Evolutionary conservation across 2,888 invertebrate species (phyloP).

Genomic region (Uloborus plumipes): DNA sequence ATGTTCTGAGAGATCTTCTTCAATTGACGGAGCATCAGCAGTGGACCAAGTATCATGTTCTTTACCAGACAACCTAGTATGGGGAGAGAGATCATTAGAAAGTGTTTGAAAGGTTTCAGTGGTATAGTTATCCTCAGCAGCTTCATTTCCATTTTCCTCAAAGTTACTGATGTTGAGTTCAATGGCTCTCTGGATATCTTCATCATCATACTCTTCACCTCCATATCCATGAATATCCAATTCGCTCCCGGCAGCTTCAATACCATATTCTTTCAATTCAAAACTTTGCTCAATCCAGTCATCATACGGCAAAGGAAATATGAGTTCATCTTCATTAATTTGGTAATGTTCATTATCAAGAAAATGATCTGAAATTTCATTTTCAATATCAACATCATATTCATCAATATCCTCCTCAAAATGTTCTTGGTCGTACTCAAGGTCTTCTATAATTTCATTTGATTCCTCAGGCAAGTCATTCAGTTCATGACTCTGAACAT

Average conservation of each 20-base stretch:
- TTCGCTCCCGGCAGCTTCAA: constrained; percentile 39
- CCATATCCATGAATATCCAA: constrained; percentile 35
- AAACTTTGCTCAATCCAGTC: constrained; percentile 58
- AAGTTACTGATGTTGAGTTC: constrained; percentile 48
- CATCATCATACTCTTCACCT: constrained; percentile 33
- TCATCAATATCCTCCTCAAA: not conserved
- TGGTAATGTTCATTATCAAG: constrained; percentile 29
- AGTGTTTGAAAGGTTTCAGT: constrained; percentile 48
- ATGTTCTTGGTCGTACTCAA: not conserved
- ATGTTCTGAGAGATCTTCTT: constrained; percentile 36
- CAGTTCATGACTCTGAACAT: not conserved
- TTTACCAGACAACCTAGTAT: constrained; percentile 30
- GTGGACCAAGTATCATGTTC: constrained; percentile 56
- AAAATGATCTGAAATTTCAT: constrained; percentile 8
- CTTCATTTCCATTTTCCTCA: constrained; percentile 30
- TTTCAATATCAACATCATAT: constrained; percentile 4
- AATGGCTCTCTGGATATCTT: constrained; percentile 56
- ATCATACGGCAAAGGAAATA: constrained; percentile 48
- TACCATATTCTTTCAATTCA: constrained; percentile 57
- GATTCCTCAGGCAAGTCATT: not conserved
- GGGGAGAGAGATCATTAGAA: constrained; percentile 26
- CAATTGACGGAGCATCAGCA: constrained; percentile 51
- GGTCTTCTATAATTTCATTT: constrained; percentile 3
- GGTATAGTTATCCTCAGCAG: constrained; percentile 13
- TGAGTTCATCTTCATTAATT: constrained; percentile 53